Percentiles rank a stretch among this genome's conserved stretches.
phyloP scores from a whole-genome alignment of 2,113 vertebrate genomes.

The Cepphus grylle region DNA sequence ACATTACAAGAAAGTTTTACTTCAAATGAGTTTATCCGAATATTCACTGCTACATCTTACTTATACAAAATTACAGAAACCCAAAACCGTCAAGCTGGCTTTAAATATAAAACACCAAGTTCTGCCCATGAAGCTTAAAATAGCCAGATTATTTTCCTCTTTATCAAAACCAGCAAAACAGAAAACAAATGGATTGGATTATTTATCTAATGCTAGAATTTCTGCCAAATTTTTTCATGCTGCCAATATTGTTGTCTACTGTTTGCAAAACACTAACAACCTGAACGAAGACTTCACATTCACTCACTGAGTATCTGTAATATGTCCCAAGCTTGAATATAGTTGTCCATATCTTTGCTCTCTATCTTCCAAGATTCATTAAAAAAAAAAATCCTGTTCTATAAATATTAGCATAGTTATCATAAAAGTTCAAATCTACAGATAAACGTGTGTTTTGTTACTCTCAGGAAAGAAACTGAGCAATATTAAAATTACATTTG shows the following conservation, averaged over 20 bases:
- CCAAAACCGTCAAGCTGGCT: neutral
- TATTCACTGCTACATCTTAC: neutral
- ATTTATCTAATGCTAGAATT: neutral
- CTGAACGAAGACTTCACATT: neutral
- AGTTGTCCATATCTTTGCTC: neutral
- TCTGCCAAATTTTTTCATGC: neutral
- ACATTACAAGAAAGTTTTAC: neutral
- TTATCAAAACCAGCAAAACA: neutral
- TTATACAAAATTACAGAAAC: neutral
- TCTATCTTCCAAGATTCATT: neutral
- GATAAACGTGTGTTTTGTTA: neutral
- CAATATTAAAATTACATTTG: neutral
- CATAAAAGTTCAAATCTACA: neutral
- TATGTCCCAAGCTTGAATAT: neutral
- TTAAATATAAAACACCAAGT: neutral
- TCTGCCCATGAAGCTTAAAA: neutral
- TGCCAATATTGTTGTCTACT: neutral
- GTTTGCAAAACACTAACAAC: neutral
- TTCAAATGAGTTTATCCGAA: neutral
- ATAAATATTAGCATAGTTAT: neutral
- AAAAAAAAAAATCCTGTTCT: neutral
- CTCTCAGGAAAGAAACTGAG: neutral
- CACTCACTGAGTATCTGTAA: neutral
- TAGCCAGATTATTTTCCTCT: neutral
- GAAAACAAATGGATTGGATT: neutral